A percentile compares a stretch with the other conserved stretches of the same genome.
Evolutionary conservation across 2,113 vertebrate genomes (phyloP).

Genomic region (Pardalotus punctatus): DNA sequence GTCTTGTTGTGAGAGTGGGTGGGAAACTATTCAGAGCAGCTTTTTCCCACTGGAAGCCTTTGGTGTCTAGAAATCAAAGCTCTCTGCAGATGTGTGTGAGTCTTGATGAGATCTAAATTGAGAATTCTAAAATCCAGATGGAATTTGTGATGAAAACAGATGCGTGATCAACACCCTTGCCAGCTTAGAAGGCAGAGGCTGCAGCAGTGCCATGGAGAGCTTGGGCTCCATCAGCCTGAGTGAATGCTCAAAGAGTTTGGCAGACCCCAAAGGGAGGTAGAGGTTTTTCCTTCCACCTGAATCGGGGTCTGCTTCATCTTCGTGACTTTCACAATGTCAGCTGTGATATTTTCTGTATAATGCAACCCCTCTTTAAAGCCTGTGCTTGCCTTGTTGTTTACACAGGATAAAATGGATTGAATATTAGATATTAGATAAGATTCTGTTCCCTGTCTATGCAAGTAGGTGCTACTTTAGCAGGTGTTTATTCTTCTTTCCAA

Average conservation of each 20-base stretch:
- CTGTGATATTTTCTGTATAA: not conserved
- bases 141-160: slow-evolving; percentile 33
- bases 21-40: slow-evolving; percentile 13
- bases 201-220: not conserved
- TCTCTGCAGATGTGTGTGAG: slow-evolving; percentile 14
- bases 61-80: slow-evolving; percentile 56
- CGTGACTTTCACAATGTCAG: not conserved
- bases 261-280: not conserved
- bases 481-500: not conserved
- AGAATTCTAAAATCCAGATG: slow-evolving; percentile 33
- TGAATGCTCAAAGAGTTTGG: not conserved
- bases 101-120: slow-evolving; percentile 36
- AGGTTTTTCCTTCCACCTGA: not conserved
- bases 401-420: not conserved
- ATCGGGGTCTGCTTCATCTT: not conserved
- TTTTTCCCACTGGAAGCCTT: slow-evolving; percentile 24
- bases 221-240: not conserved
- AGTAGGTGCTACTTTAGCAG: not conserved
- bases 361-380: not conserved
- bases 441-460: not conserved
- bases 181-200: not conserved
- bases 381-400: not conserved
- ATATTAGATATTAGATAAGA: not conserved
- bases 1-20: not conserved
- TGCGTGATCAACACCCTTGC: not conserved